Base-by-base conservation (phyloP, 2,797 vertebrate genomes). In the Lepilemur septentrionalis region DNA sequence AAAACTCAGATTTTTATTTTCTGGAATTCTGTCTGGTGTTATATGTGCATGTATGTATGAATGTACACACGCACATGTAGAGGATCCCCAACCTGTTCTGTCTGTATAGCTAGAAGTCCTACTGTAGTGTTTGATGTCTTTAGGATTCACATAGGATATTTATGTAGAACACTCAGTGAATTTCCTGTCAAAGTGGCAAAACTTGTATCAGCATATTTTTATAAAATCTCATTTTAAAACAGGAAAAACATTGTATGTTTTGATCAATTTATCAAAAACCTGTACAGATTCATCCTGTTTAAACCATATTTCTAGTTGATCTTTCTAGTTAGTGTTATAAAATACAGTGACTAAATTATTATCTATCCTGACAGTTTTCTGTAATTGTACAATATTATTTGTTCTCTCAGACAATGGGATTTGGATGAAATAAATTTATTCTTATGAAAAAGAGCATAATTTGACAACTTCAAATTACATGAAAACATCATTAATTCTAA, bases 391-490 rank as follows among this genome's bases (percentile, higher is more conserved):
- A 95, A 69, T 76, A 89, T 59, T 92, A 82, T 81, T 96, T 41
- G 88, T 81, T 93, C 5, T 94, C 59, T 90, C 81, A 90, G 38
- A 81, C 46, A 72, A 72, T 63, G 78, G 25, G 6, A 73, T 63
- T 85, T 93, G 25, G 83, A 73, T 81, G 52, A 15, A 82, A 82
- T 50, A 72, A 48, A 85, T 43, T 90, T 84, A 72, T 75, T 81
- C 52, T 90, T 82, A 83, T 52, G 5, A 35, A 87, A 93, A 92
- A 91, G 55, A 65, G 75, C 23, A 76, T 57, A 73, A 84, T 85
- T 72, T 94, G 41, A 90, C 9, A 38, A 93, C 41, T 96, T 88
- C 8, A 83, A 96, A 81, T 93, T 95, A 78, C 22, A 92, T 96
- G 73, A 63, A 92, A 82, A 72, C 7, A 73, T 72, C 4, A 95